These are phyloP conservation scores for Onchidella celtica DNA, from an alignment of 2,888 invertebrate species.

Conservation along the genomic window DNA sequence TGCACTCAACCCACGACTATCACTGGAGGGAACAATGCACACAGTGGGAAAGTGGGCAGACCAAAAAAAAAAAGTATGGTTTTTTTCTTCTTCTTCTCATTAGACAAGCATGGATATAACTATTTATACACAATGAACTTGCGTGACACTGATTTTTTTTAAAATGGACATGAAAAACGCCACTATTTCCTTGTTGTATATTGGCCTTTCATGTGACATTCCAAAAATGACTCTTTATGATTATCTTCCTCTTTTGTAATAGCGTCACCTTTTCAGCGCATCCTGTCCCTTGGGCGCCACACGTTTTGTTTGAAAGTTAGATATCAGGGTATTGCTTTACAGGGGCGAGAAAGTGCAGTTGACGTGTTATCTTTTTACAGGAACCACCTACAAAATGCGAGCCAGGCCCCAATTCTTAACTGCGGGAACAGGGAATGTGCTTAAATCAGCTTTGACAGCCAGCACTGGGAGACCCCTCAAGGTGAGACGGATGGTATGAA, in stretches of 20 bases:
- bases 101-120: too few relatives aligned
- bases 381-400: background rate
- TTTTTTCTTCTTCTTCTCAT: too few relatives aligned
- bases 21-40: too few relatives aligned
- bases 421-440: background rate
- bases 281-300: background rate
- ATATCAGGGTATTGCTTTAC: constrained; percentile 6
- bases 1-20: too few relatives aligned
- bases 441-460: background rate
- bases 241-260: background rate
- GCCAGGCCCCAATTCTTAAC: background rate
- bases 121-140: too few relatives aligned
- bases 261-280: background rate
- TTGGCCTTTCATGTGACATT: too few relatives aligned
- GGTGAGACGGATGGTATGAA: background rate
- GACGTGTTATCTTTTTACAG: background rate
- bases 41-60: too few relatives aligned
- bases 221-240: background rate
- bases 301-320: background rate
- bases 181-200: too few relatives aligned
- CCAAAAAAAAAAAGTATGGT: too few relatives aligned
- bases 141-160: too few relatives aligned
- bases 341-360: background rate
- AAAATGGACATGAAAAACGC: too few relatives aligned
- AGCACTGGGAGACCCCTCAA: background rate